Evolutionary conservation across 2,797 vertebrate genomes (phyloP), one percentile per base, ranked within the genome.

Genomic region (Erethizon dorsatum): DNA sequence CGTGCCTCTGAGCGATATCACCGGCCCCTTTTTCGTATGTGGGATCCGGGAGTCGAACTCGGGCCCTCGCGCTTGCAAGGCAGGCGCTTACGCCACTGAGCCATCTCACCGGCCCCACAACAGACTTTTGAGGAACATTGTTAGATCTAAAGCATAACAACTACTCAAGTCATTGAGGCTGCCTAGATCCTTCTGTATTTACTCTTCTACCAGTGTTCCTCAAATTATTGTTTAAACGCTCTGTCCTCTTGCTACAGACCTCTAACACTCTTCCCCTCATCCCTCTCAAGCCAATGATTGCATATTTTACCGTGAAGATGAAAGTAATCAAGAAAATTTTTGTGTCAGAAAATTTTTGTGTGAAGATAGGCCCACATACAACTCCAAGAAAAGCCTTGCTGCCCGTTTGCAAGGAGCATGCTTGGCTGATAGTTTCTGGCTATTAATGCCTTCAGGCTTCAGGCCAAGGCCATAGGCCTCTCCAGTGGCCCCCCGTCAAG

Each of bases 301-400:
- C 52, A 31, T 83, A 87, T 90, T 92, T 95, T 69, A 54, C 61
- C 82, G 41, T 85, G 33, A 91, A 78, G 28, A 57, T 89, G n/a
- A 57, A 85, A 93, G 41, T 93, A 92, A 54, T 75, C 2, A 54
- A 90, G 17, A 73, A 22, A 71, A 94, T 83, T 80, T 73, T 17
- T 94, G 6, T 2, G 37, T 78, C 10, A 41, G 20, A 41, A 73
- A 41, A 41, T 41, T 24, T 50, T 14, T 50, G 45, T 52, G 15
- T 26, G 45, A 93, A 45, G 33, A n/a, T 54, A 22, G 26, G n/a
- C 45, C 31, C 6, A 37, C 13, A 54, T 22, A n/a, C 24, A n/a
- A 45, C 10, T 26, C 26, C 13, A 71, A 31, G 54, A 37, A 80
- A 78, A 61, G 33, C 28, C 63, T n/a, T 26, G 41, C 52, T 80